These are phyloP conservation scores for Atherinomorus stipes DNA, from an alignment of 2,113 vertebrate genomes.

Conservation along the genomic window DNA sequence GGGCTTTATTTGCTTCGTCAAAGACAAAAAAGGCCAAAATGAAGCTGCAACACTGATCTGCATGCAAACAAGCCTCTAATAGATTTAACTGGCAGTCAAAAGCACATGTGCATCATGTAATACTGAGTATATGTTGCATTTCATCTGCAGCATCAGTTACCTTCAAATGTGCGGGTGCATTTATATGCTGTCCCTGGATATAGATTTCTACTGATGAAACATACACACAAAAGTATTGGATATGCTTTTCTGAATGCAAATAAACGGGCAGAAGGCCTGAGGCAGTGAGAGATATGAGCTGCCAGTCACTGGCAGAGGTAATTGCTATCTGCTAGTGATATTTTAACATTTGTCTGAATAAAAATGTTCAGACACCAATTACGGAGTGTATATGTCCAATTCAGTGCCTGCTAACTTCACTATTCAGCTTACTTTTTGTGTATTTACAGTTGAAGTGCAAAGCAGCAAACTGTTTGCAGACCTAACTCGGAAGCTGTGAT, in stretches of 20 bases:
- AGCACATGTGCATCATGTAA: not conserved
- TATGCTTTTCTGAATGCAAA: not conserved
- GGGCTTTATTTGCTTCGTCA: not conserved
- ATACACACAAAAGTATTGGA: constrained; percentile 6
- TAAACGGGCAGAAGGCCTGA: not conserved
- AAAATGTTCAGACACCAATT: constrained; percentile 1
- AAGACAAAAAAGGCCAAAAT: not conserved
- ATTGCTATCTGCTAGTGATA: not conserved
- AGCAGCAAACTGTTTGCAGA: not conserved
- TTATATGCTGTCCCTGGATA: constrained; percentile 1
- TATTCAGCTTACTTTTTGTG: not conserved
- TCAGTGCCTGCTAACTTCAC: constrained; percentile 13
- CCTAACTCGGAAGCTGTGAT: not conserved
- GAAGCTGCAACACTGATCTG: no score
- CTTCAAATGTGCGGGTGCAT: constrained; percentile 10
- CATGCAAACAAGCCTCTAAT: not conserved
- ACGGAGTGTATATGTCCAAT: not conserved
- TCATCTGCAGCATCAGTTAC: constrained; percentile 33
- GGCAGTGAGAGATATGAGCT: not conserved
- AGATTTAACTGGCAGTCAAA: not conserved
- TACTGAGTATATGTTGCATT: not conserved
- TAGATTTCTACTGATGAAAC: constrained; percentile 28
- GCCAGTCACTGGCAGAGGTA: constrained; percentile 5
- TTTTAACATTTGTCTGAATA: constrained; percentile 9
- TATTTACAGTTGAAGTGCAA: constrained; percentile 1